Conservation (phyloP, 1,140 invertebrate species). For the Cydia strobilella region DNA sequence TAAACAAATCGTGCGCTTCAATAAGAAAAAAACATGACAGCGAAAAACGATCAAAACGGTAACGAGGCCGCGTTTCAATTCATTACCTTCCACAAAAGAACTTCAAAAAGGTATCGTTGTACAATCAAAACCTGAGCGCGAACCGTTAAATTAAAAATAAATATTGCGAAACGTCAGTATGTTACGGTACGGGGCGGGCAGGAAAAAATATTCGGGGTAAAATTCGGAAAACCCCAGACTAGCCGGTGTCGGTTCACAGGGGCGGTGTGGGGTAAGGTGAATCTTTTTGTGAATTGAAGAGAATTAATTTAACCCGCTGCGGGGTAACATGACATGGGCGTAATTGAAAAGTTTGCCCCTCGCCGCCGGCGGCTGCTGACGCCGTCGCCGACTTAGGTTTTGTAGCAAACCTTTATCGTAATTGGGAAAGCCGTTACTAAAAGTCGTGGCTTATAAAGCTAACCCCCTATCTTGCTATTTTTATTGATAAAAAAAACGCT, state of each 20-base stretch:
- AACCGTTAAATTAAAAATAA: constrained; percentile 80
- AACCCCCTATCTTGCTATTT: background rate
- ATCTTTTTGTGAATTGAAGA: constrained; percentile 80
- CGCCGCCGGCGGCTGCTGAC: constrained; percentile 53
- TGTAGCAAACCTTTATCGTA: constrained; percentile 53
- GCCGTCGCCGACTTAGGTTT: constrained; percentile 53
- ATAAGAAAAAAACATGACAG: constrained; percentile 29
- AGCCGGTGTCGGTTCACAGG: constrained; percentile 64
- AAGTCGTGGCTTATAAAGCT: background rate
- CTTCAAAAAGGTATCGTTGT: constrained; percentile 62
- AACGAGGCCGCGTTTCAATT: constrained; percentile 50
- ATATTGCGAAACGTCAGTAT: constrained; percentile 81
- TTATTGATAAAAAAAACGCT: background rate
- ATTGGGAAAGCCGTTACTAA: constrained; percentile 38
- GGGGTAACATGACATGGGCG: constrained; percentile 80
- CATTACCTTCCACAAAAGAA: constrained; percentile 65
- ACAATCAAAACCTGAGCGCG: constrained; percentile 69
- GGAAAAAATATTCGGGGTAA: constrained; percentile 67
- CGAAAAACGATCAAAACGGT: constrained; percentile 36
- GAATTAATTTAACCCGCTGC: constrained; percentile 81
- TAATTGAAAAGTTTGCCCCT: constrained; percentile 82
- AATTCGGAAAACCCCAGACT: constrained; percentile 60
- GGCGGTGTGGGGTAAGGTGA: constrained; percentile 71
- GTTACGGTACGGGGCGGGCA: constrained; percentile 63
- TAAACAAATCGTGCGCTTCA: constrained; percentile 17